phyloP scores from a whole-genome alignment of 2,888 invertebrate species.

The Clunio marinus region DNA sequence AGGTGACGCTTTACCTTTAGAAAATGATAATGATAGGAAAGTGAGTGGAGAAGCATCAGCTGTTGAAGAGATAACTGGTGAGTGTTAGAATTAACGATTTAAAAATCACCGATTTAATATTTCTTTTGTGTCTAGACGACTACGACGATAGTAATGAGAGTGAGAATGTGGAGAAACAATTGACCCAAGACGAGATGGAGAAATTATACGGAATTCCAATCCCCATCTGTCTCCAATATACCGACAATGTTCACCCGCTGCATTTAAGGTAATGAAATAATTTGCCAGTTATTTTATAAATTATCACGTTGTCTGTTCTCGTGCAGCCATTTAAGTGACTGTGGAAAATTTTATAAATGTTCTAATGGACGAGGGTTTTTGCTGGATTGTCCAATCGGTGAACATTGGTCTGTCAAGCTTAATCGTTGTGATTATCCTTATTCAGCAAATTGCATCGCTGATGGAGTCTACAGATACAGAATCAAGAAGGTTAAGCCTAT shows the following conservation, averaged over 20 bases:
- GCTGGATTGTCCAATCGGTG: constrained; percentile 17
- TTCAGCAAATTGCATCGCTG: not conserved
- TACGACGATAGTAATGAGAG: not conserved
- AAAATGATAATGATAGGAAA: not conserved
- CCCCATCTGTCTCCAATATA: constrained; percentile 9
- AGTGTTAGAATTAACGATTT: no score
- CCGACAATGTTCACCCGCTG: not conserved
- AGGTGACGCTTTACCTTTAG: not conserved
- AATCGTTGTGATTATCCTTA: constrained; percentile 30
- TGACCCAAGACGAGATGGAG: constrained; percentile 9
- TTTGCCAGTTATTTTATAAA: not conserved
- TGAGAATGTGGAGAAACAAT: not conserved
- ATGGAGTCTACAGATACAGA: constrained; percentile 1
- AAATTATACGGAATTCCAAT: not conserved
- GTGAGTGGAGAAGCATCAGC: not conserved
- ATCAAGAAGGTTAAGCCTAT: not conserved
- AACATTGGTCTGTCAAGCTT: constrained; percentile 27
- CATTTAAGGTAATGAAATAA: constrained; percentile 25
- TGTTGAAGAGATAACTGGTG: no score
- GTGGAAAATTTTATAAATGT: constrained; percentile 34
- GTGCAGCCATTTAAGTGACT: constrained; percentile 25
- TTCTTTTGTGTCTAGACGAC: not conserved
- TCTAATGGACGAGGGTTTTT: constrained; percentile 14
- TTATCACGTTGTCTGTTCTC: constrained; percentile 6
- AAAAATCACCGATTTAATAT: no score